Evolutionary conservation across 2,113 vertebrate genomes (phyloP), one percentile per base, ranked within the genome.

Genomic region (Columba livia): DNA sequence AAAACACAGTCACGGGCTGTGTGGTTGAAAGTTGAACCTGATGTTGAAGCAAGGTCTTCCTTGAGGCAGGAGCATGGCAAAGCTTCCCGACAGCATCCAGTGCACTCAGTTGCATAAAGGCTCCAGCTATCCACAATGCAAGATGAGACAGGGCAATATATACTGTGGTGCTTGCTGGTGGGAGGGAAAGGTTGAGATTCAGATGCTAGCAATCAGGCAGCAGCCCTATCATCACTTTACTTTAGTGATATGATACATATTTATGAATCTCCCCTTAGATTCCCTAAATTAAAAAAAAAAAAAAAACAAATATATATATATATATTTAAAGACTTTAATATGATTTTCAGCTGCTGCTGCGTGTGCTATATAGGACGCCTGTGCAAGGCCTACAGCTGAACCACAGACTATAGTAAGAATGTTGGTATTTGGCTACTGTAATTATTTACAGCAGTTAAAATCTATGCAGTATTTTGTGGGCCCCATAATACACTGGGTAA

Each of bases 1-100:
- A 0, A 0, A 53, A 50, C 15, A 53, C 11, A 44, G 66, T 21
- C 54, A 44, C 0, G 0, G 40, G 5, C 32, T 51, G 10, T 15
- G 34, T 82, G 72, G 51, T 20, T 0, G 0, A 60, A 61, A 28
- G 51, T 10, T 67, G 66, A 54, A 65, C 21, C 15, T 77, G 44
- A 65, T n/a, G 62, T 34, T 57, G 31, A 78, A 77, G 31, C 0
- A 0, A 53, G 28, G 18, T 61, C 34, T 88, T 85, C 25, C 29
- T 34, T 12, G 7, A 72, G 5, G 11, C 19, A 31, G n/a, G 11
- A 57, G 8, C 1, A 1, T 2, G 1, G 31, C 15, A 56, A 48
- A 75, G 34, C 10, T 29, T 60, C 62, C 48, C 26, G 10, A 21
- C 10, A 56, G 13, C 19, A 9, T 29, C 5, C 57, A 6, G 23